Percentiles rank a stretch among this genome's conserved stretches.
phyloP scores from a whole-genome alignment of 1,140 invertebrate species.

The Dinothrombium tinctorium region DNA sequence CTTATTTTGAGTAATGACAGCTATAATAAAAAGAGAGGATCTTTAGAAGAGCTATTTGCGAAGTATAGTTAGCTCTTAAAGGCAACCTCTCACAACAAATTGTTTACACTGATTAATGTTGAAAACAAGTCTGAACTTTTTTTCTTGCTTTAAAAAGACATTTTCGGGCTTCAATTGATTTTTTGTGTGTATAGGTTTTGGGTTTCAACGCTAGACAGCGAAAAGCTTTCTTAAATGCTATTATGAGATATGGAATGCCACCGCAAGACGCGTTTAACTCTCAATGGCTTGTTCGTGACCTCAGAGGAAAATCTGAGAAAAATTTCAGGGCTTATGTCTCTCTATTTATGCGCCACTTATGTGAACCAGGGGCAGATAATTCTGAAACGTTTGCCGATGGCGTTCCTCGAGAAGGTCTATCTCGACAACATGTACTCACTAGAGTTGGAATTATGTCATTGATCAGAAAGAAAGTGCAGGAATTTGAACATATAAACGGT shows the following conservation, averaged over 20 bases:
- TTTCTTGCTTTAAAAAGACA: too few species aligned
- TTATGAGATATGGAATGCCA: slow-evolving; percentile 99
- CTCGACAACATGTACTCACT: slow-evolving; percentile 88
- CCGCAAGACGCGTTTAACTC: slow-evolving; percentile 93
- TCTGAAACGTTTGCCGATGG: slow-evolving; percentile 96
- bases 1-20: too few species aligned
- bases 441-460: slow-evolving; percentile 98
- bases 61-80: too few species aligned
- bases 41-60: too few species aligned
- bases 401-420: slow-evolving; percentile 91
- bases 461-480: slow-evolving; percentile 95
- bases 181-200: slow-evolving; percentile 39
- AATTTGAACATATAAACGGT: slow-evolving; percentile 95
- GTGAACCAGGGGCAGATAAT: slow-evolving; percentile 94
- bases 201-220: slow-evolving; percentile 98
- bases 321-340: slow-evolving; percentile 97
- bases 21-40: too few species aligned
- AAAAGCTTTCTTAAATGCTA: slow-evolving; percentile 95
- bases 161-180: too few species aligned
- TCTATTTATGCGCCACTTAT: slow-evolving; percentile 95
- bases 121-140: too few species aligned
- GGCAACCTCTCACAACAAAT: background rate
- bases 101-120: too few species aligned
- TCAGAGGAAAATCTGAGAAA: slow-evolving; percentile 92
- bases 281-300: slow-evolving; percentile 89